A percentile compares a stretch with the other conserved stretches of the same genome.
Evolutionary conservation across 2,113 vertebrate genomes (phyloP).

Genomic region (Amia ocellicauda): DNA sequence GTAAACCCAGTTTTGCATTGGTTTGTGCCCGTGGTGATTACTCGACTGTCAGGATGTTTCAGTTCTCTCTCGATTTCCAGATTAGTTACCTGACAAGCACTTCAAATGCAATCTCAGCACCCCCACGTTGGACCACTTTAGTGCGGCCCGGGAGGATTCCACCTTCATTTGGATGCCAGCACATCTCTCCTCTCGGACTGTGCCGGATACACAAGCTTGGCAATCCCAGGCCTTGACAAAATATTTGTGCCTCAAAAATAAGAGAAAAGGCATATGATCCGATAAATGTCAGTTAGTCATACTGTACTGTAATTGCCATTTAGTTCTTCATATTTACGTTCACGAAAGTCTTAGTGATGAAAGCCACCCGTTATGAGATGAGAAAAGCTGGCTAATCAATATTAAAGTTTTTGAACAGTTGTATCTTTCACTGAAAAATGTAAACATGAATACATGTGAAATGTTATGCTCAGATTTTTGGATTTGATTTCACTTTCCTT

Average conservation of each 20-base stretch:
- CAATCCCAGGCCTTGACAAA: background rate
- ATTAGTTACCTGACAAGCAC: conserved; percentile 5
- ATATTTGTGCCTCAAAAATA: background rate
- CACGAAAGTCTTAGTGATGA: too few relatives aligned
- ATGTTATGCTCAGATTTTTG: too few relatives aligned
- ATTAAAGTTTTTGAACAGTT: too few relatives aligned
- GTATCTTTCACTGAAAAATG: too few relatives aligned
- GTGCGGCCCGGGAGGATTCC: background rate
- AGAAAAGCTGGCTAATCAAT: too few relatives aligned
- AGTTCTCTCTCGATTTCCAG: background rate
- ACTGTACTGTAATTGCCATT: too few relatives aligned
- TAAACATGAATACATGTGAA: too few relatives aligned
- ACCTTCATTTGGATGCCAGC: conserved; percentile 1
- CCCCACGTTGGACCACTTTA: background rate
- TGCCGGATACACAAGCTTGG: background rate
- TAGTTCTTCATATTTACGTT: too few relatives aligned
- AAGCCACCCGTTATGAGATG: too few relatives aligned
- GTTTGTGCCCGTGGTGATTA: background rate
- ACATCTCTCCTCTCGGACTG: background rate
- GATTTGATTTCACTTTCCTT: too few relatives aligned
- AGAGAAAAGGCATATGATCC: too few relatives aligned
- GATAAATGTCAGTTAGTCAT: too few relatives aligned
- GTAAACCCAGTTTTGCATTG: background rate
- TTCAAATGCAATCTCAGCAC: background rate
- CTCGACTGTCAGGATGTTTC: background rate